A percentile compares a stretch with the other conserved stretches of the same genome.
Evolutionary conservation across 1,140 invertebrate species (phyloP).

Genomic region (Propsilocerus akamusi): DNA sequence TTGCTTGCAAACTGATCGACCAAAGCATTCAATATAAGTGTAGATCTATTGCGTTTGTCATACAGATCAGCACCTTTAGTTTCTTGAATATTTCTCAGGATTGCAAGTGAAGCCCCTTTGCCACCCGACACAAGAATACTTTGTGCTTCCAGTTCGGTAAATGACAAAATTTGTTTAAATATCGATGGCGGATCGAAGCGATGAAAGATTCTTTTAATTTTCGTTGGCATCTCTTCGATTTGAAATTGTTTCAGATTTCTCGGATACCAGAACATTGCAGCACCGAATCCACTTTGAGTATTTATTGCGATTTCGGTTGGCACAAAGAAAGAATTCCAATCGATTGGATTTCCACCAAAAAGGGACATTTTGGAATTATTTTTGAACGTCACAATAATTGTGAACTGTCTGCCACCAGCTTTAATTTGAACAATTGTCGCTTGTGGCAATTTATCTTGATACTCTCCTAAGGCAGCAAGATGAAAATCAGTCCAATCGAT

Average conservation of each 20-base stretch:
- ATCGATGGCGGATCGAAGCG: not conserved
- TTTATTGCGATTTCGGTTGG: slow-evolving; percentile 9
- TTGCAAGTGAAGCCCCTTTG: not conserved
- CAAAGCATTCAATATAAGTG: not conserved
- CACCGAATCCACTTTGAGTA: slow-evolving; percentile 11
- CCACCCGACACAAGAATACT: not conserved
- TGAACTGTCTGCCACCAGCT: slow-evolving; percentile 11
- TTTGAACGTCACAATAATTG: slow-evolving; percentile 7
- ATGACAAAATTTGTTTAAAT: not conserved
- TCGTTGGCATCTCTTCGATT: slow-evolving; percentile 5
- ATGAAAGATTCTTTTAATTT: slow-evolving; percentile 3
- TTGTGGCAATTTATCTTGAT: slow-evolving; percentile 10
- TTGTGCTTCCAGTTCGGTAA: not conserved
- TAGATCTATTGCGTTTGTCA: not conserved
- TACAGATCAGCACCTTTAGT: not conserved
- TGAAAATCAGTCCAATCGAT: slow-evolving; percentile 14
- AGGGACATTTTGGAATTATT: slow-evolving; percentile 5
- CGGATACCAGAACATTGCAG: slow-evolving; percentile 9
- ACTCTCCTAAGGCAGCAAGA: slow-evolving; percentile 10
- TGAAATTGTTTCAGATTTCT: not conserved
- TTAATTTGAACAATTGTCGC: slow-evolving; percentile 11
- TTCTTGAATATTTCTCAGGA: not conserved
- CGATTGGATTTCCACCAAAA: slow-evolving; percentile 8
- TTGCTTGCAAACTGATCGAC: not conserved
- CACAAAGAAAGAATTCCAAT: slow-evolving; percentile 11